Evolutionary conservation across 2,797 vertebrate genomes (phyloP).

Genomic region (Adrianichthys oophorus): DNA sequence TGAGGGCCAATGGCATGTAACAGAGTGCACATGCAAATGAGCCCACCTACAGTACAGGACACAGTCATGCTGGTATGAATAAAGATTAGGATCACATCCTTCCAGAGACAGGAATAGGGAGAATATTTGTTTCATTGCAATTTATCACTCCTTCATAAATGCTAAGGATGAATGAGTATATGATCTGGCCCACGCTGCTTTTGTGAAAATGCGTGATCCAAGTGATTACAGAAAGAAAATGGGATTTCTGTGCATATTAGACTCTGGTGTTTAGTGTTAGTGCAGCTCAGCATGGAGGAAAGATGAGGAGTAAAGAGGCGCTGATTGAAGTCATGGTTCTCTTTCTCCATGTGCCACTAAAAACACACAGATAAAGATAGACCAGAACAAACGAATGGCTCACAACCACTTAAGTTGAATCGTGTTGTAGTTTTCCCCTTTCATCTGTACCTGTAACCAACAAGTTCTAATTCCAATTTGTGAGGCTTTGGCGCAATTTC

Average conservation of each 20-base stretch:
- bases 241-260: constrained; percentile 18
- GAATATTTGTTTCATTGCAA: constrained; percentile 17
- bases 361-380: constrained; percentile 55
- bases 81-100: constrained; percentile 20
- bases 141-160: constrained; percentile 32
- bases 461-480: too few relatives aligned
- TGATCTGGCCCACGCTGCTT: constrained; percentile 2
- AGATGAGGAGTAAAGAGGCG: neutral
- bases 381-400: constrained; percentile 28
- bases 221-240: constrained; percentile 31
- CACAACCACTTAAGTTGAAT: constrained; percentile 16
- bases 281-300: constrained; percentile 5
- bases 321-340: constrained; percentile 1
- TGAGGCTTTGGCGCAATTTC: too few relatives aligned
- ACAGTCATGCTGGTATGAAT: constrained; percentile 23
- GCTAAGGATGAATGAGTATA: constrained; percentile 8
- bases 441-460: neutral
- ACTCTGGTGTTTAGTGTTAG: constrained; percentile 12
- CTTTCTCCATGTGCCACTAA: constrained; percentile 17
- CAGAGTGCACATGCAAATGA: constrained; percentile 68
- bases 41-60: constrained; percentile 52
- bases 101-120: constrained; percentile 14
- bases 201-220: constrained; percentile 12
- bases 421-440: constrained; percentile 16
- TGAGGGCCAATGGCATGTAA: constrained; percentile 63